A percentile compares a stretch with the other conserved stretches of the same genome.
Conservation (phyloP, 92 coral and sea anemone species). For the Heteractis magnifica region DNA sequence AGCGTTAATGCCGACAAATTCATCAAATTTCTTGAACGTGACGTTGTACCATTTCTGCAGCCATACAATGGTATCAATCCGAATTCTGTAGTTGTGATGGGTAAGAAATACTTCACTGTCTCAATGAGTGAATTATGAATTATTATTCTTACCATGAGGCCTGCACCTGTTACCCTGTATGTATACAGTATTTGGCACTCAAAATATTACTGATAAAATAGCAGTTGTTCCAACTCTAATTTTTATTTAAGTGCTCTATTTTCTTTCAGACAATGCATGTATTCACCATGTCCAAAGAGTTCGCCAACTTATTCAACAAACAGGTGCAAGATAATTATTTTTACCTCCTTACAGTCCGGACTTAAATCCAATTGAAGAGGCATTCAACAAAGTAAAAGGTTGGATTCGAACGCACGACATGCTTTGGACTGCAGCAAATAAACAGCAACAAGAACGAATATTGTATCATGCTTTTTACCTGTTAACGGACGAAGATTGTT, state of each 20-base stretch:
- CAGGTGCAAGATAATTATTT: too few relatives aligned
- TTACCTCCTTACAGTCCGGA: background rate
- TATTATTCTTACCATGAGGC: too few relatives aligned
- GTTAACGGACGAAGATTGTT: background rate
- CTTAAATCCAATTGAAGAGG: background rate
- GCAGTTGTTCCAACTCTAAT: too few relatives aligned
- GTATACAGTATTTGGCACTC: too few relatives aligned
- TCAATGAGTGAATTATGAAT: background rate
- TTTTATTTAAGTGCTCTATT: too few relatives aligned
- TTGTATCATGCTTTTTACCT: background rate
- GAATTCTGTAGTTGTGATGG: too few relatives aligned
- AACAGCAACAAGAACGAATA: background rate
- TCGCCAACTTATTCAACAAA: too few relatives aligned
- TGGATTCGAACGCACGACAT: background rate
- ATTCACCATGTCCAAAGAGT: too few relatives aligned
- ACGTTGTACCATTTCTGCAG: background rate
- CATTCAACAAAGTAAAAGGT: background rate
- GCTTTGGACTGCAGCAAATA: background rate
- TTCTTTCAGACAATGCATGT: too few relatives aligned
- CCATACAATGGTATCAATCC: background rate
- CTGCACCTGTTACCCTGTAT: too few relatives aligned
- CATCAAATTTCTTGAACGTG: background rate
- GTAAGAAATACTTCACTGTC: too few relatives aligned
- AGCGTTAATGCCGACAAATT: background rate
- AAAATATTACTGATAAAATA: too few relatives aligned